Conservation (phyloP, 2,888 invertebrate species). For the Mesorhabditis belari region DNA sequence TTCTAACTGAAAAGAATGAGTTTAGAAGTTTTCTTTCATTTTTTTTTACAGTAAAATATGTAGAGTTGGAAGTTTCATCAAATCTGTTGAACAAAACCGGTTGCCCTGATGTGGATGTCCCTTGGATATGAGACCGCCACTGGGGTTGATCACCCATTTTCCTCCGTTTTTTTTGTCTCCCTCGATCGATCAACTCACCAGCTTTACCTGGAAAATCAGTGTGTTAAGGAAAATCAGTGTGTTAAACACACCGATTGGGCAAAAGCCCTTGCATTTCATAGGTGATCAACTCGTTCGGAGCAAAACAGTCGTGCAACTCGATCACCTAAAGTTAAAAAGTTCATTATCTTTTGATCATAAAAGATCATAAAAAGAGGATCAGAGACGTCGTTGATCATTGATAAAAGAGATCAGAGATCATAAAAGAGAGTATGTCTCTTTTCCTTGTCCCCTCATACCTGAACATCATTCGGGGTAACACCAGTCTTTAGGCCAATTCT, state of each 20-base stretch:
- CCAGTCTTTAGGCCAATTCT: conserved; percentile 70
- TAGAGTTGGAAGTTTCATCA: not conserved
- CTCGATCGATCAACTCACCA: conserved; percentile 81
- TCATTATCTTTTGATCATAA: too few species aligned
- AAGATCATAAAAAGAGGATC: too few species aligned
- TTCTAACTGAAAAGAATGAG: not conserved
- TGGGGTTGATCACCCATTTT: conserved; percentile 92
- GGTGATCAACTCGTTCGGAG: conserved; percentile 89
- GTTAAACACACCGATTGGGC: conserved; percentile 57
- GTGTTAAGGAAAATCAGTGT: not conserved
- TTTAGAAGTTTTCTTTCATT: not conserved
- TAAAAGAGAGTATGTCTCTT: too few species aligned
- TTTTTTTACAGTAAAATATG: not conserved
- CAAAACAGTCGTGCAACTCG: conserved; percentile 96
- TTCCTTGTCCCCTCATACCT: too few species aligned
- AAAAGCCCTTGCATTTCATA: conserved; percentile 90
- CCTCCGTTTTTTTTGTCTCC: conserved; percentile 96
- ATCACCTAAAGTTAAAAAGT: conserved; percentile 56
- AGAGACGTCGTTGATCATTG: too few species aligned
- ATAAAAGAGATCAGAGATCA: too few species aligned
- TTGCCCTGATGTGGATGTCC: conserved; percentile 77
- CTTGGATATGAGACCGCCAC: conserved; percentile 96
- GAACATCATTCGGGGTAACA: conserved; percentile 54
- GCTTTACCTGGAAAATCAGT: conserved; percentile 71
- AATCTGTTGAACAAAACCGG: conserved; percentile 67